Conservation (phyloP, 1,140 invertebrate genomes). For the Drosophila virilis region DNA sequence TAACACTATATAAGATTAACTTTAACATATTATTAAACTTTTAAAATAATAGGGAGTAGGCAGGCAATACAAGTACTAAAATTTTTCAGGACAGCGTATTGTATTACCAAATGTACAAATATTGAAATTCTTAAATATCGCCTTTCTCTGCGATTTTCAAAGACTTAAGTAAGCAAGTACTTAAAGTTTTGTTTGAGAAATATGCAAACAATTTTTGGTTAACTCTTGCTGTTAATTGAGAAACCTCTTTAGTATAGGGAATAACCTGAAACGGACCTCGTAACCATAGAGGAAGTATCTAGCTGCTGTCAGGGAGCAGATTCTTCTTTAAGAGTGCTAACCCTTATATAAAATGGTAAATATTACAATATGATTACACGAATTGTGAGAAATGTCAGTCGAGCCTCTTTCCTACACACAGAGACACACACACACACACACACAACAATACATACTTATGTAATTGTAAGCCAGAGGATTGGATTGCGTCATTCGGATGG, state of each 20-base stretch:
- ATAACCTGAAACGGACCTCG: no score
- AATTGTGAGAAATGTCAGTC: not conserved
- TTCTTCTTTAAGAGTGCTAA: not conserved
- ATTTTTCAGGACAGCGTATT: no score
- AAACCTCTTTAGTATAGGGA: no score
- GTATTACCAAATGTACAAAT: no score
- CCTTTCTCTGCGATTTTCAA: not conserved
- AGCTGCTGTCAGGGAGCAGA: not conserved
- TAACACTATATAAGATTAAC: no score
- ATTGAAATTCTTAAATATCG: not conserved
- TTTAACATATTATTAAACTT: no score
- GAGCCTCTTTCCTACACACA: not conserved
- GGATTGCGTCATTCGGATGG: conserved; percentile 32
- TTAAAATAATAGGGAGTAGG: no score
- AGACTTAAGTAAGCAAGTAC: not conserved
- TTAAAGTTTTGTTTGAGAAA: not conserved
- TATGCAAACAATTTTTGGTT: not conserved
- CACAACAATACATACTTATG: not conserved
- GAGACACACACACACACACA: not conserved
- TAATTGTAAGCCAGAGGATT: conserved; percentile 8
- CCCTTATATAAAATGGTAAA: no score
- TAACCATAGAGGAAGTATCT: not conserved
- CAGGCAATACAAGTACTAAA: no score
- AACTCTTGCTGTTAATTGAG: no score
- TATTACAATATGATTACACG: not conserved